Base-by-base conservation (phyloP, 2,888 invertebrate genomes). In the Tetragnatha montana region DNA sequence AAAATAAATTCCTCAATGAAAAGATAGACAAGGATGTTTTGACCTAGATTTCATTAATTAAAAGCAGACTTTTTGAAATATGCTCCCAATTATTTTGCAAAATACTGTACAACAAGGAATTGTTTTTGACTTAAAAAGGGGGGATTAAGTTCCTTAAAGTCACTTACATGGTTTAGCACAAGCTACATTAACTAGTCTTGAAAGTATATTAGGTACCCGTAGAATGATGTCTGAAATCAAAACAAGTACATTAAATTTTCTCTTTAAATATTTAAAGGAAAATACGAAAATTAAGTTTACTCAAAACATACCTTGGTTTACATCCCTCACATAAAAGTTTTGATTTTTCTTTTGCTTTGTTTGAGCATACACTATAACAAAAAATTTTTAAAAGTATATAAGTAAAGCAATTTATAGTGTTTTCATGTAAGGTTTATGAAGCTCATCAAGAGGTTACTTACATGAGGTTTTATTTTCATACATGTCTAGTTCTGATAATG, bases 401-500 rank as follows among this genome's bases (percentile, higher is more conserved):
- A 47, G 21, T 60, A n/a, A 85, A 17, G 22, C 47, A 79, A 21
- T 14, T 60, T 51, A 71, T 21, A 19, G 22, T 19, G 17, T 50
- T 70, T 60, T 51, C 51, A 74, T 73, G 10, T n/a, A 35, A 14
- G 70, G 7, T 49, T 80, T 68, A 49, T 19, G 22, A 74, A 71
- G 6, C 22, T 21, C 17, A 22, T 50, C 0, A 22, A 35, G 10
- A 47, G 1, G 22, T 10, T 60, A 84, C 90, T 90, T 85, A 90
- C 90, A 81, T 86, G 93, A 93, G 8, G 93, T 93, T 92, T 93
- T 94, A 92, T 94, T 93, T 92, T 94, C 94, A 92, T 93, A 94
- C 22, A 94, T 93, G 91, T 94, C 94, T 12, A 94, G 92, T 92
- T 94, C 94, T 50, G 94, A 94, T 35, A 94, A 93, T 71, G 93